Base-by-base conservation (phyloP, 2,797 vertebrate species). In the Spondyliosoma cantharus region DNA sequence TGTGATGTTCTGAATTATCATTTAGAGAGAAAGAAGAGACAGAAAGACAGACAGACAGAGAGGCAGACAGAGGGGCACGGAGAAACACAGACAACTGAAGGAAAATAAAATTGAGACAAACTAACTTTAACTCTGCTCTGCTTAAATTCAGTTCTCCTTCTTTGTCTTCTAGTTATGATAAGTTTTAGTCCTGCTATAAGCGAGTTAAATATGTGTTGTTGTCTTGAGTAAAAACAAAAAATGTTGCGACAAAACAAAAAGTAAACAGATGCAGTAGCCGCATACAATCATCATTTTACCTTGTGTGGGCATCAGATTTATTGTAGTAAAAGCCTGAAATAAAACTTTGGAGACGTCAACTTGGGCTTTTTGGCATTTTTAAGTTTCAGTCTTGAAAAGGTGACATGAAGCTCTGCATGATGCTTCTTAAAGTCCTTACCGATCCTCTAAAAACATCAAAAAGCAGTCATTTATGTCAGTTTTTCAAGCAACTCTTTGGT, bases 1-100 rank as follows among this genome's bases (percentile, higher is more conserved):
- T 94, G 94, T 96, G 93, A 96, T 95, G 96, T 94, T 93, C 91
- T 91, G 92, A 96, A 97, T 96, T 95, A 96, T 96, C 95, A 95
- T 91, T 91, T 86, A 89, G 87, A 90, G 83, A 80, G 80, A 76
- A 86, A 74, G 81, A 64, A 76, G 69, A 61, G 86, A 53, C 77
- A 13, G n/a, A 42, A 29, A 48, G 17, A n/a, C 7, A 24, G 29
- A 52, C 15, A 71, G 69, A 25, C 12, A 76, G 62, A 50, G 14
- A 24, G 57, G 57, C 4, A 27, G n/a, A 22, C 24, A 49, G 12
- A 22, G 5, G n/a, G 25, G 52, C 15, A 29, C 15, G 73, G 62
- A 50, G 25, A 57, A 3, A 57, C 32, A 42, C 32, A 61, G 57
- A 69, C 43, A 25, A 50, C n/a, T 49, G 19, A 74, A 50, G 22